phyloP scores from a whole-genome alignment of 2,797 vertebrate genomes.

The Pipistrellus pipistrellus region DNA sequence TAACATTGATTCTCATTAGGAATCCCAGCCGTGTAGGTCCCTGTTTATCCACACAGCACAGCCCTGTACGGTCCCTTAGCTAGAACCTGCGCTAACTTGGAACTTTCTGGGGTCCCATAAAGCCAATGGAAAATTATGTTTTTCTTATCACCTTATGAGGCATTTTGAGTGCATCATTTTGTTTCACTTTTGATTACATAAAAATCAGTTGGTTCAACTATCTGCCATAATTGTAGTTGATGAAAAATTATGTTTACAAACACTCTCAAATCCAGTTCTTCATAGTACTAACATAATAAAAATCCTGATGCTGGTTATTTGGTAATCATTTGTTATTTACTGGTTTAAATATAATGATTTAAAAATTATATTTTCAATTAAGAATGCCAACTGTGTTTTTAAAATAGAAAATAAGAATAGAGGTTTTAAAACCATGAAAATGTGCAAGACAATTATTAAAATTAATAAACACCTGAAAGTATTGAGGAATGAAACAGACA shows the following conservation, averaged over 20 bases:
- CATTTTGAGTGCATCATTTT: neutral
- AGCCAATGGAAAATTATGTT: neutral
- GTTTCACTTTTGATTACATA: conserved; percentile 36
- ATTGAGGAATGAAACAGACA: neutral
- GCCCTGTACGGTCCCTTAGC: neutral
- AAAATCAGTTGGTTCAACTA: neutral
- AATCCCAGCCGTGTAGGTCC: neutral
- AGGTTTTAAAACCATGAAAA: conserved; percentile 16
- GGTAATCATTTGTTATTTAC: conserved; percentile 7
- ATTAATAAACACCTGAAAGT: conserved; percentile 1
- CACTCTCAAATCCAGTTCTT: conserved; percentile 16
- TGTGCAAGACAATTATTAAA: conserved; percentile 42
- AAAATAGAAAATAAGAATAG: conserved; percentile 33
- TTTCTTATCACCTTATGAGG: neutral
- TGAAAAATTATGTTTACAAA: conserved; percentile 17
- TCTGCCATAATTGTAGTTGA: neutral
- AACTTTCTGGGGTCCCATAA: neutral
- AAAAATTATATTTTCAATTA: conserved; percentile 30
- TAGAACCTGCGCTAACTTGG: neutral
- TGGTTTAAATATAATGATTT: neutral
- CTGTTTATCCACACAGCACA: neutral
- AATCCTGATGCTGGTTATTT: neutral
- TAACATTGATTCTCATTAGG: neutral
- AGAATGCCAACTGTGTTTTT: neutral
- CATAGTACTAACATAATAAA: neutral